Base-by-base conservation (phyloP, 2,888 invertebrate genomes). In the Drosophila picticornis region DNA sequence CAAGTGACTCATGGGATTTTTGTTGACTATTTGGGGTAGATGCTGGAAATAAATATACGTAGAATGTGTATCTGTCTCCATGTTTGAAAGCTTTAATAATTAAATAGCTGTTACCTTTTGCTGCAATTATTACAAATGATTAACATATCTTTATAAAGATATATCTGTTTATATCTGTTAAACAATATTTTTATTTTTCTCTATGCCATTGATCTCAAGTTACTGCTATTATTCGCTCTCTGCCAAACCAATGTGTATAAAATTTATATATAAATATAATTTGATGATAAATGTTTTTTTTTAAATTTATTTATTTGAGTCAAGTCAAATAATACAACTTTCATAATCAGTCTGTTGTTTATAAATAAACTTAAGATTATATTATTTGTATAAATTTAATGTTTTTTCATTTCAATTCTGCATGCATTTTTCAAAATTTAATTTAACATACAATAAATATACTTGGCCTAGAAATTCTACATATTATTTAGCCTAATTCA, bases 401-500 rank as follows among this genome's bases (percentile, higher is more conserved):
- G 22, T 25, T 2, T 13, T 43, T 13, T 3, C 40, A n/a, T n/a
- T 40, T n/a, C 4, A 7, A 46, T 46, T 16, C 1, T 46, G 7
- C 22, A 46, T 0, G 46, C 22, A 22, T 46, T 22, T 16, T 46
- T 7, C 7, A 22, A 22, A 46, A 46, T 46, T 22, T 4, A 4
- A 46, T 16, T 22, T 22, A 9, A 4, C 16, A 16, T 13, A 46
- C 4, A 16, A 46, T 4, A 22, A 36, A 34, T 34, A 34, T 43
- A 22, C 43, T 13, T 46, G 7, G 2, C 22, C 3, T 13, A 7
- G 22, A 16, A 46, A 25, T 25, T 16, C 10, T 4, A 46, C 25
- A 25, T 46, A 25, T 16, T 48, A 1, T 25, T 48, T 48, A 13
- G 13, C n/a, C 16, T 53, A 61, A 61, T 61, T 61, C 2, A 22